Evolutionary conservation across 2,888 invertebrate genomes (phyloP).

Genomic region (Agriotes lineatus): DNA sequence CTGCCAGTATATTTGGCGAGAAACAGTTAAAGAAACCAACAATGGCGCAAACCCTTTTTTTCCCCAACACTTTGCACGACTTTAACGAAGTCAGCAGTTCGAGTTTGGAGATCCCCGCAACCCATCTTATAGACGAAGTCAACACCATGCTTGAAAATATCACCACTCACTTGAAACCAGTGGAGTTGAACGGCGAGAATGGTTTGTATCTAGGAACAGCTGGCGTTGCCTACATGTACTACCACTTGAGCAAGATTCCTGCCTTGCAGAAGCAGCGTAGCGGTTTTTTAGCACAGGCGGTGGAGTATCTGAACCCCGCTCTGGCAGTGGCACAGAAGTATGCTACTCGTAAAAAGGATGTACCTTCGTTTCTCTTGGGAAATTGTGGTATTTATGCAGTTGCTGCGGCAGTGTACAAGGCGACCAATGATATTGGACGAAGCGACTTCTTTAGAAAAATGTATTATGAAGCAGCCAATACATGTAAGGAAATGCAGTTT

Average conservation of each 20-base stretch:
- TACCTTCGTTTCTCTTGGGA: slow-evolving; percentile 82
- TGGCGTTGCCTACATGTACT: slow-evolving; percentile 83
- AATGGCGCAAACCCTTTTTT: slow-evolving; percentile 22
- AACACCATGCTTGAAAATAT: slow-evolving; percentile 56
- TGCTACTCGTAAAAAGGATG: slow-evolving; percentile 68
- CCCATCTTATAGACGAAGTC: slow-evolving; percentile 23
- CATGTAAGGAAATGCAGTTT: slow-evolving; percentile 70
- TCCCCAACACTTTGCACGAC: slow-evolving; percentile 25
- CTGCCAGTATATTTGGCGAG: slow-evolving; percentile 18
- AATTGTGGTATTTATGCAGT: slow-evolving; percentile 83
- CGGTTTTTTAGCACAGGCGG: slow-evolving; percentile 71
- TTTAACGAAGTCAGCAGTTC: neutral
- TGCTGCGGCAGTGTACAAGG: slow-evolving; percentile 73
- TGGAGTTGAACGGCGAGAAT: slow-evolving; percentile 66
- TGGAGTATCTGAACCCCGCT: slow-evolving; percentile 75
- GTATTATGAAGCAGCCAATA: slow-evolving; percentile 64
- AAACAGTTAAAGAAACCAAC: slow-evolving; percentile 8
- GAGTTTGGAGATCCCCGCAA: slow-evolving; percentile 9
- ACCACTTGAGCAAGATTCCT: slow-evolving; percentile 74
- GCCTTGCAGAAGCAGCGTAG: slow-evolving; percentile 65
- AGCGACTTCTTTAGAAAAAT: slow-evolving; percentile 60
- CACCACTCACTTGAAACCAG: slow-evolving; percentile 58
- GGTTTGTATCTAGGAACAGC: slow-evolving; percentile 79
- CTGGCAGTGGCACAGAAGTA: slow-evolving; percentile 68
- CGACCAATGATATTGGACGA: slow-evolving; percentile 65